Percentiles rank a stretch among this genome's conserved stretches.
Evolutionary conservation across 92 coral and sea anemone genomes (phyloP).

Genomic region (Micromussa lordhowensis): DNA sequence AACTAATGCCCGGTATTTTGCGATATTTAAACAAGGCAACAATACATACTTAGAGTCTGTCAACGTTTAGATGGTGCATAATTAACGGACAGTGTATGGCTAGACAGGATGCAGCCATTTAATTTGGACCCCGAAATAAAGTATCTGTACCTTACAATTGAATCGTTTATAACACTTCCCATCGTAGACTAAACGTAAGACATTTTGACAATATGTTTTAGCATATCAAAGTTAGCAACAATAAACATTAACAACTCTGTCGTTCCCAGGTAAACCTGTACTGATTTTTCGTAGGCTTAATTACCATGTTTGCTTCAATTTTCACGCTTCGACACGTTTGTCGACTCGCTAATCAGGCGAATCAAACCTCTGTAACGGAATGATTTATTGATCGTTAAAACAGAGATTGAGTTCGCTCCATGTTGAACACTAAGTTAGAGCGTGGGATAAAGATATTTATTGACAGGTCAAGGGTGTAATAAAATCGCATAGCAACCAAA

Average conservation of each 20-base stretch:
- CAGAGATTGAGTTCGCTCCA: neutral
- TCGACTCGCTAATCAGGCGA: neutral
- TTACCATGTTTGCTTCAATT: neutral
- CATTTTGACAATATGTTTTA: neutral
- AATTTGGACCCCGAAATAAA: neutral
- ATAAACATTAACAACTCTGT: neutral
- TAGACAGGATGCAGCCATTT: neutral
- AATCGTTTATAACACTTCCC: neutral
- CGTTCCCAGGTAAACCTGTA: neutral
- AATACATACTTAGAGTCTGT: neutral
- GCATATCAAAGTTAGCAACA: neutral
- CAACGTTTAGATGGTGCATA: neutral
- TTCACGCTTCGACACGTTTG: constrained; percentile 11
- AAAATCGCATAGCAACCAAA: neutral
- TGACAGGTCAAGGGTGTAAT: neutral
- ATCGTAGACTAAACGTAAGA: neutral
- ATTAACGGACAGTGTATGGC: neutral
- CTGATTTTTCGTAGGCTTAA: neutral
- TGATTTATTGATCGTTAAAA: neutral
- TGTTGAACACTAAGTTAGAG: neutral
- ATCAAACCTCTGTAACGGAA: neutral
- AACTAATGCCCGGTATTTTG: neutral
- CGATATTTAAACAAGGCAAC: neutral
- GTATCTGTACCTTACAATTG: neutral
- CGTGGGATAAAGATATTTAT: neutral